Evolutionary conservation across 2,113 vertebrate species (phyloP).

Genomic region (Smithornis capensis): DNA sequence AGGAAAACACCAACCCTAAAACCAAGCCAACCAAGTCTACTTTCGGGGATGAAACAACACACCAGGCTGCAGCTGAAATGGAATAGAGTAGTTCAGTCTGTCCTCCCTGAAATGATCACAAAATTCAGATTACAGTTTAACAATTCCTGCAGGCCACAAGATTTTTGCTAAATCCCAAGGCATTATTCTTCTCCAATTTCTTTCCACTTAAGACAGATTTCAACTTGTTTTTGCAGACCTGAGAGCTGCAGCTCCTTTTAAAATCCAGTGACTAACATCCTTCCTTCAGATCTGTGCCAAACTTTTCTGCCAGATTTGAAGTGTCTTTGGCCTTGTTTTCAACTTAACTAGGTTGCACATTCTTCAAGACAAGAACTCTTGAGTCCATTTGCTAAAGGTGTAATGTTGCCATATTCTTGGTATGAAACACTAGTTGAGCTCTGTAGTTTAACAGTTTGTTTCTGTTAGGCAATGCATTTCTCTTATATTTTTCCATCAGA

Average conservation of each 20-base stretch:
- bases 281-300: constrained; percentile 30
- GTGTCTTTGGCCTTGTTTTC: neutral
- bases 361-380: neutral
- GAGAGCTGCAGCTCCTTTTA: neutral
- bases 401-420: neutral
- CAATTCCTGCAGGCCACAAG: neutral
- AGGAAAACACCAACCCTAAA: neutral
- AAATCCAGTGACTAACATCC: constrained; percentile 24
- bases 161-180: neutral
- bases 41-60: neutral
- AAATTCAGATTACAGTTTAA: neutral
- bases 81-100: neutral
- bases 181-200: neutral
- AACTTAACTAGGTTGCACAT: neutral
- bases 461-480: neutral
- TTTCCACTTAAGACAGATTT: neutral
- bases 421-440: neutral
- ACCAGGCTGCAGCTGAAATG: neutral
- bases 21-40: neutral
- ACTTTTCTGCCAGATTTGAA: neutral
- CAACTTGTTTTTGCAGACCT: constrained; percentile 13
- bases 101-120: neutral
- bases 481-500: neutral
- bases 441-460: neutral
- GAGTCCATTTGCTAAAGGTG: neutral